These are phyloP conservation scores for Coilia nasus DNA, from an alignment of 2,797 vertebrate genomes.

Conservation along the genomic window DNA sequence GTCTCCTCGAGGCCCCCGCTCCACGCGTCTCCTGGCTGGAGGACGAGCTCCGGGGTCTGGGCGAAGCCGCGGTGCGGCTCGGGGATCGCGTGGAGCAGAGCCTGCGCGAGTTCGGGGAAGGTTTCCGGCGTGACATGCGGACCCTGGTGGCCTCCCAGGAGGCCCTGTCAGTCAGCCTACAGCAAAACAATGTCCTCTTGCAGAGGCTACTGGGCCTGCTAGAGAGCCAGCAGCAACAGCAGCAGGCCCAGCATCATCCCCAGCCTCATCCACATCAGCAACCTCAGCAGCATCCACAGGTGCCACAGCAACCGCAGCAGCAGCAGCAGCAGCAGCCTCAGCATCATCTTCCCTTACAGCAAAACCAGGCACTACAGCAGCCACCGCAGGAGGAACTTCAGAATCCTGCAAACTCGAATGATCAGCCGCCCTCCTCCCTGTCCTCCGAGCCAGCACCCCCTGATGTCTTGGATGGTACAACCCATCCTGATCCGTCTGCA, in stretches of 20 bases:
- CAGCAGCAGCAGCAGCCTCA: slow-evolving; percentile 53
- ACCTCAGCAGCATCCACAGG: slow-evolving; percentile 57
- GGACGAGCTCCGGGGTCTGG: slow-evolving; percentile 78
- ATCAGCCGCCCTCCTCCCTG: slow-evolving; percentile 60
- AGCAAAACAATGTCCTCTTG: slow-evolving; percentile 82
- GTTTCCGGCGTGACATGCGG: slow-evolving; percentile 77
- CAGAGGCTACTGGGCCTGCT: slow-evolving; percentile 80
- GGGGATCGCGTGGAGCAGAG: slow-evolving; percentile 79
- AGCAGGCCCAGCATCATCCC: slow-evolving; percentile 64
- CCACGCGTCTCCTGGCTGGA: slow-evolving; percentile 78
- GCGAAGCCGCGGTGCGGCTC: slow-evolving; percentile 78
- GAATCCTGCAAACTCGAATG: slow-evolving; percentile 62
- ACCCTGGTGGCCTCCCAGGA: slow-evolving; percentile 81
- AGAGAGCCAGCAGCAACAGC: slow-evolving; percentile 73
- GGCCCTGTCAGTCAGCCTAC: slow-evolving; percentile 75
- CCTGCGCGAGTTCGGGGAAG: slow-evolving; percentile 76
- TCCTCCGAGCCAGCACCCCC: slow-evolving; percentile 64
- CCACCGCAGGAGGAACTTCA: slow-evolving; percentile 64
- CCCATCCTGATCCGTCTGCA: slow-evolving; percentile 61
- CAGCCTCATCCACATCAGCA: slow-evolving; percentile 48
- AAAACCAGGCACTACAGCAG: slow-evolving; percentile 52
- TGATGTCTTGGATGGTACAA: slow-evolving; percentile 67
- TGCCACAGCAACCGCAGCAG: slow-evolving; percentile 61
- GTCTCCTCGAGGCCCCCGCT: slow-evolving; percentile 73
- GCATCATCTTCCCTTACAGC: slow-evolving; percentile 65